Base-by-base conservation (phyloP, 2,113 vertebrate genomes). In the Orthonyx spaldingii region DNA sequence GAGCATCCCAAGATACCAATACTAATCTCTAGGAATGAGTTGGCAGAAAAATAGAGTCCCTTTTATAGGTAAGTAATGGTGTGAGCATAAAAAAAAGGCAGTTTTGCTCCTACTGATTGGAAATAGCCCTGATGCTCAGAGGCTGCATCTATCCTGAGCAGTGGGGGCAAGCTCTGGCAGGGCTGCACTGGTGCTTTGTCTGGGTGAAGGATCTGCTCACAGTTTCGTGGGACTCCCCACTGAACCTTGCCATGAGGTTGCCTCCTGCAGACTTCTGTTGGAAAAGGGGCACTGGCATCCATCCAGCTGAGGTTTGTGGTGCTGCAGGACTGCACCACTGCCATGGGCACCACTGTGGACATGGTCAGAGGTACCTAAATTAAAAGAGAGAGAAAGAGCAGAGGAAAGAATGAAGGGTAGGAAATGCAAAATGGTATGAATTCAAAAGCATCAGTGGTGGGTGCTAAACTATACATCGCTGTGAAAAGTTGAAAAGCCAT, bases 51-150 rank as follows among this genome's bases (percentile, higher is more conserved):
- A 84, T 60, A 81, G 71, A 56, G 41, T 89, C 53, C 32, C 85
- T 96, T 91, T 74, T 70, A 49, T 93, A 75, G 85, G 75, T 95
- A 93, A 96, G 76, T 93, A 84, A 81, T 70, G 63, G 64, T 39
- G 27, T 68, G 72, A 91, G 47, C 69, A 32, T 75, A 28, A 75
- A 46, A 21, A 23, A 33, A 33, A 57, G 27, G 56, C 42, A 69
- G 30, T 69, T 89, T 19, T 19, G 18, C 2, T 3, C 42, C 68
- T 74, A 71, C 44, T 65, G 56, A 24, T 28, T 94, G 84, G 86
- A 81, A 90, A 30, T 19, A 52, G 47, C 68, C 75, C 26, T 80
- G 80, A n/a, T 59, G 55, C 33, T 72, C 46, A 19, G 90, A 53
- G 50, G 12, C 46, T 57, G 28, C 42, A 16, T 49, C 78, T 49